Evolutionary conservation across 2,888 invertebrate genomes (phyloP).

Genomic region (Drymonia ruficornis): DNA sequence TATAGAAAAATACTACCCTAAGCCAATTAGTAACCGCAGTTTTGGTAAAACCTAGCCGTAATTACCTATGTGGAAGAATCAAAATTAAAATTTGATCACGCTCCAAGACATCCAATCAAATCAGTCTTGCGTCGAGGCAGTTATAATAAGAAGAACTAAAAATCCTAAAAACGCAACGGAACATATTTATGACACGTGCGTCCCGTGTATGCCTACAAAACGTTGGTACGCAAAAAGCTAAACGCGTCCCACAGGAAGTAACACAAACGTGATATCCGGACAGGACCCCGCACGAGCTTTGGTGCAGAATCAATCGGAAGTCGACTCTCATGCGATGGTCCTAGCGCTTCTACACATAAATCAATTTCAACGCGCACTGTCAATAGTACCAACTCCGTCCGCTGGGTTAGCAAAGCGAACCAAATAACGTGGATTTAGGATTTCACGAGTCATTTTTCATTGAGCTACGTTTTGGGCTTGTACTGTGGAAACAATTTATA

Average conservation of each 20-base stretch:
- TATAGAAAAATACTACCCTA: too few species aligned
- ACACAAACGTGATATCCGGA: constrained; percentile 72
- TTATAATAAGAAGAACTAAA: neutral
- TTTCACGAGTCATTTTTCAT: neutral
- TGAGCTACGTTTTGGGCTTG: neutral
- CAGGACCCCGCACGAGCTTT: constrained; percentile 43
- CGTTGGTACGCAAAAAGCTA: constrained; percentile 48
- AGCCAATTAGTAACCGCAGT: too few species aligned
- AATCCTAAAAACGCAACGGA: neutral
- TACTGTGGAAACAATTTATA: neutral
- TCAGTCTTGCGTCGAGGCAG: neutral
- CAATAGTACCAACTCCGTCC: neutral
- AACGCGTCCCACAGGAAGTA: constrained; percentile 57
- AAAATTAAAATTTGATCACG: neutral
- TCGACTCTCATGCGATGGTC: constrained; percentile 39
- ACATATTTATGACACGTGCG: too few species aligned
- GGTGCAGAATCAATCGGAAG: constrained; percentile 61
- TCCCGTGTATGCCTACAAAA: constrained; percentile 8
- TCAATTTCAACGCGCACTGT: neutral
- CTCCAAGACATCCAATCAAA: neutral
- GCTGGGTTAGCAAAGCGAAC: neutral
- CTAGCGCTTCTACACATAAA: constrained; percentile 19
- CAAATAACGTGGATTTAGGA: neutral
- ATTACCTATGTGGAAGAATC: too few species aligned
- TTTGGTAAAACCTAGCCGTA: too few species aligned